These are phyloP conservation scores for Cerastis leucographa DNA, from an alignment of 2,888 invertebrate species.

Conservation along the genomic window DNA sequence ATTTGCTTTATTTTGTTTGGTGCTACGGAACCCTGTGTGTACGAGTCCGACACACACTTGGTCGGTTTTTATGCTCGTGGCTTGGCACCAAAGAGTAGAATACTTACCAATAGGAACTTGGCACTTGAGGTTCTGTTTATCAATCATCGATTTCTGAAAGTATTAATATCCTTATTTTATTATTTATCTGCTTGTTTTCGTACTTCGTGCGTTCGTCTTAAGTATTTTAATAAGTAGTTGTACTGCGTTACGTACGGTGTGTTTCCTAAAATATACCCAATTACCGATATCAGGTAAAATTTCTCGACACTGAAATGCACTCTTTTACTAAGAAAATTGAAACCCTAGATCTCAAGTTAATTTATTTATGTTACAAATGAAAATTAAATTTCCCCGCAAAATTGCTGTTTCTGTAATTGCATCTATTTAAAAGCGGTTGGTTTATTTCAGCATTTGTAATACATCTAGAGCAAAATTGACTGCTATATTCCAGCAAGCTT, in stretches of 20 bases:
- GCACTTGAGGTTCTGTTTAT: background rate
- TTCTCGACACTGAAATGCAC: no score
- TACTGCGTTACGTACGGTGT: background rate
- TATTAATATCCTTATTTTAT: background rate
- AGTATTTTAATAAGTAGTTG: background rate
- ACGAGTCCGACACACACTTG: no score
- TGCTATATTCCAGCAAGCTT: background rate
- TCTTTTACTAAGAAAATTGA: no score
- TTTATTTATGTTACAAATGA: background rate
- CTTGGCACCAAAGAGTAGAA: no score
- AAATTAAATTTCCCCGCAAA: background rate
- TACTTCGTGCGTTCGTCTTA: background rate
- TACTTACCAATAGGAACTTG: no score
- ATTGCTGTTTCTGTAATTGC: background rate
- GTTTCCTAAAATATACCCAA: background rate
- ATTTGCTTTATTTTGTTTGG: no score
- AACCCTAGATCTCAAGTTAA: background rate
- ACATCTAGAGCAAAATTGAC: background rate
- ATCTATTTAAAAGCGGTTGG: background rate
- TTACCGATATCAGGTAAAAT: background rate
- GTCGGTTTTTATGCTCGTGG: no score
- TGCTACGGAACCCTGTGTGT: no score
- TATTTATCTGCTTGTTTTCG: conserved; percentile 1
- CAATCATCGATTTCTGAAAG: background rate
- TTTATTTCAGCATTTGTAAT: conserved; percentile 23